These are phyloP conservation scores for Leptogaster cylindrica DNA, from an alignment of 2,888 invertebrate species.

Conservation along the genomic window DNA sequence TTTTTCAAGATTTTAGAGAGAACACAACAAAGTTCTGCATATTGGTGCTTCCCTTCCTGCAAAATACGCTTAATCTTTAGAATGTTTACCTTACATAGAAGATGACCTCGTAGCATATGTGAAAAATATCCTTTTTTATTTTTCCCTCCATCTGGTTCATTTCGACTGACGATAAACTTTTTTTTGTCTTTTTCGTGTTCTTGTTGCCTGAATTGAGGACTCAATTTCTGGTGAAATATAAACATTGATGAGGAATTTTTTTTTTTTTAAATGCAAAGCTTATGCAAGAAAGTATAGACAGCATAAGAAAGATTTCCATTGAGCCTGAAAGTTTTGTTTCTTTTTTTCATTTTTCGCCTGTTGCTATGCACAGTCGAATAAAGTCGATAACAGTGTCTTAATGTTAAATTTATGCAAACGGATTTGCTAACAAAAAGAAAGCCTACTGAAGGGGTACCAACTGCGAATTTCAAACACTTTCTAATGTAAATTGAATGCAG, in stretches of 20 bases:
- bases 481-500: too few relatives aligned
- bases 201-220: conserved; percentile 11
- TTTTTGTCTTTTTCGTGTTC: too few relatives aligned
- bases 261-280: conserved; percentile 12
- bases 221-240: conserved; percentile 12
- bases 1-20: conserved; percentile 10
- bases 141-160: background rate
- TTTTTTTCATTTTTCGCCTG: background rate
- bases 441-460: too few relatives aligned
- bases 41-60: conserved; percentile 5
- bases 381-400: too few relatives aligned
- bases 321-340: background rate
- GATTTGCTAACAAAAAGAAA: too few relatives aligned
- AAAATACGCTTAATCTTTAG: conserved; percentile 8
- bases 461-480: too few relatives aligned
- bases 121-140: background rate
- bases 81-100: conserved; percentile 2
- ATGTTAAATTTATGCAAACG: too few relatives aligned
- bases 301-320: conserved; percentile 22
- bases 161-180: too few relatives aligned
- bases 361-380: background rate
- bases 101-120: conserved; percentile 13
- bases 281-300: background rate
- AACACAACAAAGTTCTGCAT: background rate
- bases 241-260: conserved; percentile 26